phyloP scores from a whole-genome alignment of 2,888 invertebrate species.

The Euzophera pinguis region DNA sequence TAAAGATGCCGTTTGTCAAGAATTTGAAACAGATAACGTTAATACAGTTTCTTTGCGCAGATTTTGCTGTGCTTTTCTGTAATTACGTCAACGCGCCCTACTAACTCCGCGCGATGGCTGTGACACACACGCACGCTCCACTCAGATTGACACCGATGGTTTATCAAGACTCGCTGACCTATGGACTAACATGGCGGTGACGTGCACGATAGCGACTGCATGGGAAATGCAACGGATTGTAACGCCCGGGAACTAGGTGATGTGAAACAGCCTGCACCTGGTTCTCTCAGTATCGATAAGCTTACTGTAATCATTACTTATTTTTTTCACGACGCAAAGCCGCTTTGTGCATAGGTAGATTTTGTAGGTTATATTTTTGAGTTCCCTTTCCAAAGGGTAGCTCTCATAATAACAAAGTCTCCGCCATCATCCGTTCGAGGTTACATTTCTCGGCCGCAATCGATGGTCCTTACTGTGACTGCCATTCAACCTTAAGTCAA shows the following conservation, averaged over 20 bases:
- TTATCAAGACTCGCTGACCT: conserved; percentile 59
- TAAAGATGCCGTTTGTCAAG: too few relatives aligned
- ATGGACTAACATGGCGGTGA: conserved; percentile 35
- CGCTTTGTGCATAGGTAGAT: background rate
- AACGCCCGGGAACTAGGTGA: conserved; percentile 50
- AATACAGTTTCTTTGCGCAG: background rate
- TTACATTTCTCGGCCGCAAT: too few relatives aligned
- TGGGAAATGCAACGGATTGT: conserved; percentile 47
- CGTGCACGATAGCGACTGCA: conserved; percentile 47
- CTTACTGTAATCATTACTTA: conserved; percentile 19
- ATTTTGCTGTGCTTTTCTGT: background rate
- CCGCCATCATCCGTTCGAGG: too few relatives aligned
- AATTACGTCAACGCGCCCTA: conserved; percentile 1
- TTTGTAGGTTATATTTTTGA: too few relatives aligned
- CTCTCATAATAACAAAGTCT: too few relatives aligned
- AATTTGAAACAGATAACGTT: background rate
- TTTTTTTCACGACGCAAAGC: background rate
- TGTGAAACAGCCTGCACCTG: conserved; percentile 28
- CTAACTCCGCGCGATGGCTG: background rate
- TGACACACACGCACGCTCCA: conserved; percentile 15
- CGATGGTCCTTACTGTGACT: too few relatives aligned
- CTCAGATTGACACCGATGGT: conserved; percentile 32
- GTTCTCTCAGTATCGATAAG: conserved; percentile 31
- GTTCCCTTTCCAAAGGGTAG: too few relatives aligned
- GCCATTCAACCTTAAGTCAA: too few relatives aligned